These are phyloP conservation scores for Scylla paramamosain DNA, from an alignment of 1,140 invertebrate species.

Conservation along the genomic window DNA sequence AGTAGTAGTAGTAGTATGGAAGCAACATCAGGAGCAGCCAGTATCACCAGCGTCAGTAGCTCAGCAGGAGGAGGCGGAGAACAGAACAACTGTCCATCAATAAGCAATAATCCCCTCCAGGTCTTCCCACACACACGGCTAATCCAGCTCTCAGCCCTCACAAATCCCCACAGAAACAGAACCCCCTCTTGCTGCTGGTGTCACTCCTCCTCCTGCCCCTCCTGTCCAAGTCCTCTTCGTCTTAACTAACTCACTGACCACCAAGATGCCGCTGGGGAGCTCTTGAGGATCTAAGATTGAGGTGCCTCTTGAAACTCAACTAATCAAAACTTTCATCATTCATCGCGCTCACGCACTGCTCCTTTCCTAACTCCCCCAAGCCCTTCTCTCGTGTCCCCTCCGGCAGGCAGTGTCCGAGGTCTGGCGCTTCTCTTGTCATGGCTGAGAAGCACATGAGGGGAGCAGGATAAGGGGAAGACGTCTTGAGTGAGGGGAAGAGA, in stretches of 20 bases:
- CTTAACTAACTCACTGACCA: background rate
- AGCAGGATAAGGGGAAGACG: too few relatives aligned
- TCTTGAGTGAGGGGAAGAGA: too few relatives aligned
- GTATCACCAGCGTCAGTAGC: background rate
- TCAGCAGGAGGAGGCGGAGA: background rate
- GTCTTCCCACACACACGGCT: too few relatives aligned
- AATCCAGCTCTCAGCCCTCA: too few relatives aligned
- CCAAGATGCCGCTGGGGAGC: background rate
- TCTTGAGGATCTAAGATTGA: background rate
- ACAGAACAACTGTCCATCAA: too few relatives aligned
- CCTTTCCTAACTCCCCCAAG: background rate
- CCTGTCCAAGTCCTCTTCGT: background rate
- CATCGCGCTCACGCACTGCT: background rate
- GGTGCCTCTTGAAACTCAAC: background rate
- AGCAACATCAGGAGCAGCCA: background rate
- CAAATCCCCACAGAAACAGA: too few relatives aligned
- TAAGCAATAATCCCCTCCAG: too few relatives aligned
- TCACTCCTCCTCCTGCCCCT: background rate
- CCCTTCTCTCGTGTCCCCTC: background rate
- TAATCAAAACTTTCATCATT: constrained; percentile 3
- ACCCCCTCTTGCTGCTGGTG: too few relatives aligned
- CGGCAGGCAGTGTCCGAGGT: background rate
- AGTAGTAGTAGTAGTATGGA: constrained; percentile 4
- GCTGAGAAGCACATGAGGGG: background rate
- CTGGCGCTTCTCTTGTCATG: background rate